A percentile compares a stretch with the other conserved stretches of the same genome.
These are phyloP conservation scores for Nyleta sp. DNA, from an alignment of 2,888 invertebrate species.

Conservation along the genomic window DNA sequence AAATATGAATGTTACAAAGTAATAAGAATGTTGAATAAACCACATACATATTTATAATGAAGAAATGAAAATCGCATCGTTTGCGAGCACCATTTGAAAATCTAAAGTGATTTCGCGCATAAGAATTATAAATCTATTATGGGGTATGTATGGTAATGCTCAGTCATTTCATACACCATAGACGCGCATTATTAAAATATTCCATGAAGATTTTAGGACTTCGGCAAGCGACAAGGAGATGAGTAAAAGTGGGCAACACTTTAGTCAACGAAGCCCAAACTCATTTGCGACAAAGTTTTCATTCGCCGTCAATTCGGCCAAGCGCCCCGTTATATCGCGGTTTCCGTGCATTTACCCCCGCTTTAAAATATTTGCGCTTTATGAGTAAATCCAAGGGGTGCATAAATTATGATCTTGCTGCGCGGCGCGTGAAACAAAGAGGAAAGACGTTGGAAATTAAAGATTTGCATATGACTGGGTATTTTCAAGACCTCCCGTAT, in stretches of 20 bases:
- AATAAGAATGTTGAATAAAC: too few species aligned
- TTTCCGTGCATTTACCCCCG: conserved; percentile 74
- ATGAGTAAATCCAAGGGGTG: conserved; percentile 75
- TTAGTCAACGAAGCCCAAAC: conserved; percentile 56
- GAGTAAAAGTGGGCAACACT: conserved; percentile 57
- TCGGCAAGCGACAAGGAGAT: conserved; percentile 20
- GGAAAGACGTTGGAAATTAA: conserved; percentile 54
- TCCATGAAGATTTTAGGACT: conserved; percentile 46
- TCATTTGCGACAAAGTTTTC: conserved; percentile 61
- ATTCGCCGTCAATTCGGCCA: conserved; percentile 56
- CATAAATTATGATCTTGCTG: conserved; percentile 74
- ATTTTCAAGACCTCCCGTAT: background rate
- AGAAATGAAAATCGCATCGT: too few species aligned
- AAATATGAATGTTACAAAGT: too few species aligned
- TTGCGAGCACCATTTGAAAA: background rate
- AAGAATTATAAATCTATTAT: conserved; percentile 36
- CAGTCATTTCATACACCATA: conserved; percentile 36
- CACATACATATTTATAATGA: too few species aligned
- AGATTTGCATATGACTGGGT: conserved; percentile 52
- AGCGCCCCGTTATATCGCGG: conserved; percentile 57
- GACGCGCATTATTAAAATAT: conserved; percentile 49
- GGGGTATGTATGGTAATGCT: conserved; percentile 21
- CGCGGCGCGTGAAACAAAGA: conserved; percentile 50
- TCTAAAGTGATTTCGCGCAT: conserved; percentile 9
- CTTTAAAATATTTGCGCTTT: conserved; percentile 78